Base-by-base conservation (phyloP, 30 jellyfish, hydroid and myxozoan species). In the Hydractinia echinata region DNA sequence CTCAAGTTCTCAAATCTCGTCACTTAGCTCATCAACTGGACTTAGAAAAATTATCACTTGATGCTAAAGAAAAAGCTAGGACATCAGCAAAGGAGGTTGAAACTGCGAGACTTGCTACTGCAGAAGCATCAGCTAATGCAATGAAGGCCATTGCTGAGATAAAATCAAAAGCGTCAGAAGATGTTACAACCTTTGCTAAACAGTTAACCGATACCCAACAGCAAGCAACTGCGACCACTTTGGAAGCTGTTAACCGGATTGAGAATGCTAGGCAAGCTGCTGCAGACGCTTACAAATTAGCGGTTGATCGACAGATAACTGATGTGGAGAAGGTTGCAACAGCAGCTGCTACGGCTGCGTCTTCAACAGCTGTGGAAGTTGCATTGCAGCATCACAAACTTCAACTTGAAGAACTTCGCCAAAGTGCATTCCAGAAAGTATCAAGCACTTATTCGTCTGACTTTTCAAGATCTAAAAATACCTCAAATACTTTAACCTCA, bases 321-420 rank as follows among this genome's bases (percentile, higher is more conserved):
- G 93, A 91, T 62, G 82, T 91, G n/a, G 95, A 86, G 79, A 39
- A 82, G 86, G 67, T 91, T 66, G 84, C 96, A 30, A 81, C 89
- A 18, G 67, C 87, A 51, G 96, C 97, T 7, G 97, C 96, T n/a
- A 79, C 97, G 7, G 96, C 96, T 4, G 97, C 97, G 5, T 94
- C 96, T 60, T 69, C 95, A 4, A 85, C 97, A 54, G 97, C 97
- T 30, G 96, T 91, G 67, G 94, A 91, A 74, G 89, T 88, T 14
- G 97, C 97, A 30, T 70, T 91, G 85, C 88, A 79, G 56, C 62
- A 86, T 52, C 97, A 91, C 79, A 82, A 85, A 62, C 91, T 85
- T 64, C 95, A 91, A 68, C 78, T 91, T 48, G 97, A 91, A 67
- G 66, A 82, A 67, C 81, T 91, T 16, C 54, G 97, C 20, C 76